Evolutionary conservation across 2,113 vertebrate species (phyloP), one percentile per base, ranked within the genome.

Genomic region (Percina caprodes): DNA sequence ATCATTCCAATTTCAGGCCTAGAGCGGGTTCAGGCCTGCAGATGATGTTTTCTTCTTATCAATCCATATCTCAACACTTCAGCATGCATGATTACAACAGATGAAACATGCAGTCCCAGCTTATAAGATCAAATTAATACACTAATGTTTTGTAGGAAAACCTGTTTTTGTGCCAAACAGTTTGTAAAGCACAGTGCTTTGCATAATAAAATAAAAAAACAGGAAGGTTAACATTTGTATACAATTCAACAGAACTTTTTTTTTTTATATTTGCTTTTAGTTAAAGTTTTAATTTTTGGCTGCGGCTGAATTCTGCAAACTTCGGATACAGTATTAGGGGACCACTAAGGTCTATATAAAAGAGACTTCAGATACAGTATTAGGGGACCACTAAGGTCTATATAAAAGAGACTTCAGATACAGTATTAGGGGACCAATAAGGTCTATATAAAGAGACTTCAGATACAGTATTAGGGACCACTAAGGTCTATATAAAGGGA

Each of bases 1-100:
- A 60, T 88, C 77, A 67, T 75, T 82, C 18, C 51, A 65, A 15
- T 75, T 77, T 60, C 46, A 74, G n/a, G 33, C 77, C 69, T 35
- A 16, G 52, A 74, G 67, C 21, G 5, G 0, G 61, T 68, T 71
- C 42, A 77, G 46, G 56, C 30, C 14, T 67, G 23, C 33, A 65
- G 69, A 74, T 61, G 67, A 58, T 24, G 60, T 54, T 11, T n/a
- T 63, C 30, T 48, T 75, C 56, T 76, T 66, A 89, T 75, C 79
- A 84, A 30, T 84, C 56, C 56, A 52, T 80, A 77, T 55, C 69
- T 68, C 69, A 63, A 66, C 71, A 62, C 74, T 55, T 71, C 54
- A 68, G 30, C 39, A 1, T 71, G 45, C 58, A 33, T 54, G 65
- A 82, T 74, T 70, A 75, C 49, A 49, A 15, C 61, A 79, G 30